phyloP scores from a whole-genome alignment of 2,113 vertebrate species.

The Herpetotheres cachinnans region DNA sequence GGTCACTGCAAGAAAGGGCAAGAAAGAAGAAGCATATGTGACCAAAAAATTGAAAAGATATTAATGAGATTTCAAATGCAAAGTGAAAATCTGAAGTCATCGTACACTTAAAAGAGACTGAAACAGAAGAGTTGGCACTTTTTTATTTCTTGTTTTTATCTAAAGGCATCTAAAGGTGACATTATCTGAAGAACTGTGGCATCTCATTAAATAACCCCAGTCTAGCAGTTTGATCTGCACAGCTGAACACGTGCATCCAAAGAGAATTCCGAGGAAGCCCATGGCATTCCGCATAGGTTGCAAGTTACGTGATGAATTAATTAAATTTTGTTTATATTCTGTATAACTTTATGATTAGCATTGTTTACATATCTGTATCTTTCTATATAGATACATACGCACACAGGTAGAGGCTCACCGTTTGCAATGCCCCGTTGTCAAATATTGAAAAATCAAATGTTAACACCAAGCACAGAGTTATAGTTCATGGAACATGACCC shows the following conservation, averaged over 20 bases:
- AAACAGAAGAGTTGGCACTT: neutral
- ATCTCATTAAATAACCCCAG: neutral
- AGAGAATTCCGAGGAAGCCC: neutral
- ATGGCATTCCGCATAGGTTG: neutral
- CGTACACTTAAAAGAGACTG: neutral
- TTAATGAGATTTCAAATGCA: conserved; percentile 47
- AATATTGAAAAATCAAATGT: neutral
- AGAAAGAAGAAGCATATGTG: neutral
- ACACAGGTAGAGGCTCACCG: neutral
- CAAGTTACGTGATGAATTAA: neutral
- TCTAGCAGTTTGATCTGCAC: neutral
- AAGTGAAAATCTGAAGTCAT: neutral
- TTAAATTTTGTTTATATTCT: neutral
- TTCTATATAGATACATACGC: neutral
- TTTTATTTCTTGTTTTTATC: neutral
- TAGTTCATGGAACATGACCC: neutral
- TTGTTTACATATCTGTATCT: neutral
- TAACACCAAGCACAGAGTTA: neutral
- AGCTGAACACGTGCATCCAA: neutral
- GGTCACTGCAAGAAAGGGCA: conserved; percentile 36
- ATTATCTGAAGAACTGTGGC: neutral
- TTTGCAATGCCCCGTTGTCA: neutral
- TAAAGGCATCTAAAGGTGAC: neutral
- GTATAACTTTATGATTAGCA: neutral
- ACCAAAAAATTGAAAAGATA: conserved; percentile 26